A percentile compares a stretch with the other conserved stretches of the same genome.
Evolutionary conservation across 2,113 vertebrate genomes (phyloP).

Genomic region (Illadopsis cleaveri): DNA sequence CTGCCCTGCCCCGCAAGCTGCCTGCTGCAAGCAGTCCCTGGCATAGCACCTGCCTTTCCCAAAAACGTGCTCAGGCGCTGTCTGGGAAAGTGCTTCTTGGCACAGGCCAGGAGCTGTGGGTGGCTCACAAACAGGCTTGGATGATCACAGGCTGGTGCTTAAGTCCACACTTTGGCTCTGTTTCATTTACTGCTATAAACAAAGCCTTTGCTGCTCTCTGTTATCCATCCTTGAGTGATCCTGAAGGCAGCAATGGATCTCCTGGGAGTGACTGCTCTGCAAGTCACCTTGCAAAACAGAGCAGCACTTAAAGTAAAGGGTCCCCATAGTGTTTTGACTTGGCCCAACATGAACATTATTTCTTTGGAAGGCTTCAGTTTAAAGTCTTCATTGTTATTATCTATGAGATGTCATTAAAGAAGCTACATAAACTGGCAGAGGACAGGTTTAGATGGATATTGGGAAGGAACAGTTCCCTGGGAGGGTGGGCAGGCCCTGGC

Average conservation of each 20-base stretch:
- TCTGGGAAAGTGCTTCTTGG: constrained; percentile 26
- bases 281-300: not conserved
- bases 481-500: not conserved
- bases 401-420: not conserved
- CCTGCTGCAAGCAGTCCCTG: not conserved
- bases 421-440: not conserved
- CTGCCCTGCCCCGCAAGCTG: not conserved
- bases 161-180: constrained; percentile 11
- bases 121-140: constrained; percentile 19
- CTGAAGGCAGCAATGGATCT: not conserved
- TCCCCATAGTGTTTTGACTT: fast-evolving
- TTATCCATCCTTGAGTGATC: not conserved
- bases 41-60: not conserved
- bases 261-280: not conserved
- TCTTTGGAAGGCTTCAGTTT: not conserved
- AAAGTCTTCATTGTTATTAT: not conserved
- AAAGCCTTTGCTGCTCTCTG: not conserved
- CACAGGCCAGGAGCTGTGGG: not conserved
- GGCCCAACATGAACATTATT: not conserved
- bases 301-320: not conserved
- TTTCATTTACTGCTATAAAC: constrained; percentile 18
- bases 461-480: not conserved
- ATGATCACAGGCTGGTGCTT: not conserved
- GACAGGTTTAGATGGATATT: not conserved
- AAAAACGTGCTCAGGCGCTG: not conserved